Conservation (phyloP, 30 jellyfish, hydroid and myxozoan genomes). For the Catostylus mosaicus region DNA sequence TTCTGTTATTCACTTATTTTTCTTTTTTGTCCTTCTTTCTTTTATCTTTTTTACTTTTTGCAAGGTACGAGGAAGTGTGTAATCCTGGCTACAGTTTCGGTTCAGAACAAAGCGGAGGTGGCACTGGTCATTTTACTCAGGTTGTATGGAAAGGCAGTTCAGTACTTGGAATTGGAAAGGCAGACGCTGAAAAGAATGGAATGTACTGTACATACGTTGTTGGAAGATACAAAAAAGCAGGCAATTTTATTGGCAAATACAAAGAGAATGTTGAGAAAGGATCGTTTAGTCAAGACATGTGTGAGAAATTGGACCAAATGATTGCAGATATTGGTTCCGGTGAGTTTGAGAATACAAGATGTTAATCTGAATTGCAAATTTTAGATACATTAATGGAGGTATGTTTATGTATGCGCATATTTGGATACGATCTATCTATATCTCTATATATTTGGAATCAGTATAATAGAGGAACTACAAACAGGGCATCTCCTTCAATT, state of each 20-base stretch:
- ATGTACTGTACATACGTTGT: slow-evolving; percentile 83
- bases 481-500: too few relatives aligned
- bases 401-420: too few relatives aligned
- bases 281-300: slow-evolving; percentile 43
- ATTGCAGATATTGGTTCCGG: slow-evolving; percentile 49
- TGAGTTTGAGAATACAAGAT: too few relatives aligned
- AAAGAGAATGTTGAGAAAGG: slow-evolving; percentile 81
- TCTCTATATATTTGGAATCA: too few relatives aligned
- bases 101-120: slow-evolving; percentile 37
- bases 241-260: slow-evolving; percentile 70
- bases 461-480: too few relatives aligned
- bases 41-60: too few relatives aligned
- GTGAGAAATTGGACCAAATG: slow-evolving; percentile 59
- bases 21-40: too few relatives aligned
- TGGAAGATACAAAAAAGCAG: slow-evolving; percentile 86
- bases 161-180: slow-evolving; percentile 82
- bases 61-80: slow-evolving; percentile 91
- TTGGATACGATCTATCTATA: too few relatives aligned
- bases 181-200: slow-evolving; percentile 60
- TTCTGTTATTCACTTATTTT: not conserved
- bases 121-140: slow-evolving; percentile 95
- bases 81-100: slow-evolving; percentile 67
- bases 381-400: too few relatives aligned
- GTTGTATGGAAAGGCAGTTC: slow-evolving; percentile 82
- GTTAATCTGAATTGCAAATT: too few relatives aligned